Conservation (phyloP, 2,888 invertebrate genomes). For the Cephus pygmeus region DNA sequence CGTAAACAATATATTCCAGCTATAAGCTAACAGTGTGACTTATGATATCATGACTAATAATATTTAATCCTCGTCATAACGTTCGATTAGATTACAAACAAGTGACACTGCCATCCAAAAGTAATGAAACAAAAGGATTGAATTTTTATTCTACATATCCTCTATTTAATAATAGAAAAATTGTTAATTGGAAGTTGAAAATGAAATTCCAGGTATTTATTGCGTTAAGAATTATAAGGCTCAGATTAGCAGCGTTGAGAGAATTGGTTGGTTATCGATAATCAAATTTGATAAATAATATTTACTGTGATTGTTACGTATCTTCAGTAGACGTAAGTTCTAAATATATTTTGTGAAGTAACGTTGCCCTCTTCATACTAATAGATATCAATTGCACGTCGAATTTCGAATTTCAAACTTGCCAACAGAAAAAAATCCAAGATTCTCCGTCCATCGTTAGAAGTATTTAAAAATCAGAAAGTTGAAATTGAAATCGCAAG, state of each 20-base stretch:
- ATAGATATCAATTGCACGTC: too few species aligned
- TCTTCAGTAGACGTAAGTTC: too few species aligned
- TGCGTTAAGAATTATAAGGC: not conserved
- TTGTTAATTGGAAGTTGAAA: not conserved
- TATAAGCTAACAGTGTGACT: not conserved
- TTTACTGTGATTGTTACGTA: too few species aligned
- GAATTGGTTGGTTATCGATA: too few species aligned
- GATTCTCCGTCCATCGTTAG: too few species aligned
- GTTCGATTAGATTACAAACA: conserved; percentile 27
- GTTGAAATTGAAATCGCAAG: not conserved
- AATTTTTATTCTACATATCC: not conserved
- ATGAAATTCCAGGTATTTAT: not conserved
- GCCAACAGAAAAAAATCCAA: too few species aligned
- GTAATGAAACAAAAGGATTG: not conserved
- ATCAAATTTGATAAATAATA: too few species aligned
- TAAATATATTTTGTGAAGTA: too few species aligned
- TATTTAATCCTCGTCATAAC: conserved; percentile 8
- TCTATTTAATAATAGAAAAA: not conserved
- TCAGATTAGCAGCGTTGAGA: not conserved
- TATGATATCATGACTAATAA: conserved; percentile 16
- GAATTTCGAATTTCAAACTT: too few species aligned
- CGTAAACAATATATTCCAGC: conserved; percentile 2
- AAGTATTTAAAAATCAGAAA: too few species aligned
- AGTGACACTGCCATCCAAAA: not conserved
- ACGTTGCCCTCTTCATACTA: too few species aligned